Evolutionary conservation across 2,888 invertebrate species (phyloP), one percentile per base, ranked within the genome.

Genomic region (Chaetogeoica ovagalla): DNA sequence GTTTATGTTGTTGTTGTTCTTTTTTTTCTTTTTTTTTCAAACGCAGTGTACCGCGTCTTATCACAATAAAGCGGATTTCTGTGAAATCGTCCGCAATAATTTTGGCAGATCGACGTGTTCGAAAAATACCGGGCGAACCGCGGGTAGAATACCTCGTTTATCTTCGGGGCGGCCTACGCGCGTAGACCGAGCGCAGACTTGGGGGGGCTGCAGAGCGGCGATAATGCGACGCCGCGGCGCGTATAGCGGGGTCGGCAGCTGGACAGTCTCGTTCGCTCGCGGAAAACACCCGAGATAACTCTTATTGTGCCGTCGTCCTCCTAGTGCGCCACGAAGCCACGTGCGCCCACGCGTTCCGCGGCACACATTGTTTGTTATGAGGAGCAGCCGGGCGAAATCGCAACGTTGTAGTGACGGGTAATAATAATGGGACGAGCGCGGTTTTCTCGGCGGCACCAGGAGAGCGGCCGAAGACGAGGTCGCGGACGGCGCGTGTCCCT

Each of bases 251-350:
- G 30, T 30, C 30, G 30, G 30, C 30, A 4, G 30, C 30, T 2
- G 30, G 30, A 5, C n/a, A 9, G 13, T 15, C 9, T 1, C 9
- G 17, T 11, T 55, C 48, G 55, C 13, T 59, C 5, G 4, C 30
- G 30, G 21, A 23, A n/a, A n/a, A 60, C 72, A 62, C 62, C 62
- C 30, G 72, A 52, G 72, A 73, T 73, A 48, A 62, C 43, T 62
- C 30, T 62, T 30, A 52, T 48, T 19, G 52, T n/a, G 48, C 1
- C 13, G 48, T 48, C 43, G 15, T 2, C 11, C 55, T 5, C 19
- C n/a, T 48, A 2, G 55, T 19, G 15, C 52, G 4, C 15, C 52
- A 15, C 52, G 6, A 11, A 11, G 43, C 43, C 43, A 43, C 43
- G 9, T 43, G 6, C 43, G 43, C 43, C 11, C 43, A 43, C 11